phyloP scores from a whole-genome alignment of 2,797 vertebrate genomes.

The Poecile montanus region DNA sequence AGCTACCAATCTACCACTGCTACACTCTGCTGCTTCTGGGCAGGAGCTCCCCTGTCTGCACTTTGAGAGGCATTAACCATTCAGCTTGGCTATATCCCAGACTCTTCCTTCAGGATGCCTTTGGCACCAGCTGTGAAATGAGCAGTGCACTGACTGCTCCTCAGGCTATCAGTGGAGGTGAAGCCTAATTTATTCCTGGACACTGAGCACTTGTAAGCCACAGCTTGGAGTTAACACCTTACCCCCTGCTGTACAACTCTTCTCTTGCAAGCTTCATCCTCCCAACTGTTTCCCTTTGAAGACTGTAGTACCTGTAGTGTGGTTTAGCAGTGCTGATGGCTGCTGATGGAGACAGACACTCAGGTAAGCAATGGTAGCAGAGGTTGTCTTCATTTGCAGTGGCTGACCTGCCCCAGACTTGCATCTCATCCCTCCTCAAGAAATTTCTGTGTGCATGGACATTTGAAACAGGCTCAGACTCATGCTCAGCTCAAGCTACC shows the following conservation, averaged over 20 bases:
- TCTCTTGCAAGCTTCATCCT: background rate
- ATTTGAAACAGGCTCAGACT: background rate
- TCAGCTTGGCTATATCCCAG: background rate
- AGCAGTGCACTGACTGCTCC: background rate
- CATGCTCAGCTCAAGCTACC: background rate
- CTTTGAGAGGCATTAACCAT: background rate
- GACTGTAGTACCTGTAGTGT: background rate
- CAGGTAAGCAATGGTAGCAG: background rate
- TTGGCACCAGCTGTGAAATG: background rate
- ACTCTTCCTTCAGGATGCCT: background rate
- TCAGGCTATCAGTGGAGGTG: background rate
- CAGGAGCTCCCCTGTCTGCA: background rate
- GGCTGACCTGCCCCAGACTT: background rate
- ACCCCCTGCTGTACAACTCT: background rate
- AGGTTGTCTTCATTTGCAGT: background rate
- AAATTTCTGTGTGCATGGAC: accelerated
- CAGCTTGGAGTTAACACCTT: too few relatives aligned
- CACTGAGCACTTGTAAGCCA: background rate
- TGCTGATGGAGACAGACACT: background rate
- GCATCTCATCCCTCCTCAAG: background rate
- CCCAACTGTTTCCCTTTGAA: background rate
- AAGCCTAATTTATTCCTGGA: background rate
- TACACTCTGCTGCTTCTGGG: background rate
- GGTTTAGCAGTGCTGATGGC: background rate
- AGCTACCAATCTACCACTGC: background rate